Evolutionary conservation across 2,797 vertebrate species (phyloP), one percentile per base, ranked within the genome.

Genomic region (Cyprinella venusta): DNA sequence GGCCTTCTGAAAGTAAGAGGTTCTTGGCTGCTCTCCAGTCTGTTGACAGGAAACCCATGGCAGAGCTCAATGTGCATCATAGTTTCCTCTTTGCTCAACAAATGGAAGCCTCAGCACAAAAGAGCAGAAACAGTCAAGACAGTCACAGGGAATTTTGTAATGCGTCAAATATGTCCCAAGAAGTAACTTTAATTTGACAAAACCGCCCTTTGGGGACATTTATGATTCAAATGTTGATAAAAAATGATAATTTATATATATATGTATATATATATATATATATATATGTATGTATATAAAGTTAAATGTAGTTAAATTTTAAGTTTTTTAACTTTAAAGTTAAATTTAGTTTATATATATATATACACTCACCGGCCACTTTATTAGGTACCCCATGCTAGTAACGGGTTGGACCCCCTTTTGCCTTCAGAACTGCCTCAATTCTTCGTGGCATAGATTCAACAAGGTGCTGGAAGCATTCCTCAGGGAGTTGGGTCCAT

Each of bases 11-110:
- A 36, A 70, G 68, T 21, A 30, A 72, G 54, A 48, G 19, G n/a
- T 61, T 40, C 42, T 85, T 89, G 89, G 88, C 88, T 81, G 56
- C 63, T 45, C 8, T 77, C 85, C 82, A 40, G 54, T 12, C 21
- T 56, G 2, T 88, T 77, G 80, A 88, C 86, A 90, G 88, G 90
- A 93, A 90, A 74, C 86, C 88, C 83, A 83, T 85, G 82, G 71
- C 76, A 76, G 40, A 21, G 74, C 40, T 54, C 18, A 86, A 79
- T 38, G 30, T 72, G 65, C 9, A 40, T 64, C 16, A 38, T 15
- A 33, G 24, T 89, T 90, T 91, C 86, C 89, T 61, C 54, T 80
- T 79, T 56, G 82, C 13, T 80, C 59, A 56, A 71, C 81, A 80
- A 82, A 81, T 40, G 8, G 5, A 75, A 74, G 67, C 18, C 3